These are phyloP conservation scores for Gobionotothen gibberifrons DNA, from an alignment of 2,797 vertebrate species.

Conservation along the genomic window DNA sequence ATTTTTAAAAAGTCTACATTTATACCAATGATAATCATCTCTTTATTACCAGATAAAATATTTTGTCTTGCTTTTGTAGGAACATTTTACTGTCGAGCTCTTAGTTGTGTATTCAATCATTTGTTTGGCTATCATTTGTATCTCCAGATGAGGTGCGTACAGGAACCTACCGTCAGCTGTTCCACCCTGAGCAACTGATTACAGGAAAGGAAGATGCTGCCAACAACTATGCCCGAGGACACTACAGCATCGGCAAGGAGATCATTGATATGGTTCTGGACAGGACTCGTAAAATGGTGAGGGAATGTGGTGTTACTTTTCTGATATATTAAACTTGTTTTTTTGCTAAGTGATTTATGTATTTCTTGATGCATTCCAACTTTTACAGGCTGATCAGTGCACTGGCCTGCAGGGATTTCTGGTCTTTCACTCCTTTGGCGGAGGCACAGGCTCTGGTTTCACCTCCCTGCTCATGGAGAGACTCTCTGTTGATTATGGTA, in stretches of 20 bases:
- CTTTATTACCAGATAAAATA: not conserved
- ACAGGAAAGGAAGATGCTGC: conserved; percentile 86
- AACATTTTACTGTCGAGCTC: not conserved
- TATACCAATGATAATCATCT: not conserved
- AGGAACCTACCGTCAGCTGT: conserved; percentile 80
- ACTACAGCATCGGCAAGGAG: conserved; percentile 86
- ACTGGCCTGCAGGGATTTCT: conserved; percentile 90
- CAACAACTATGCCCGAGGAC: conserved; percentile 85
- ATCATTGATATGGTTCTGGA: conserved; percentile 84
- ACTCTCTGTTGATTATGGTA: conserved; percentile 91
- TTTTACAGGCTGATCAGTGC: conserved; percentile 86
- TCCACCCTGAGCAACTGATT: conserved; percentile 85
- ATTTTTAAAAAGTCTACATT: not conserved
- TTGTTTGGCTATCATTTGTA: not conserved
- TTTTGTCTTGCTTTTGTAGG: not conserved
- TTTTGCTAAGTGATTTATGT: not conserved
- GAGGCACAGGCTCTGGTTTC: conserved; percentile 91
- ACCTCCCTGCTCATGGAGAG: conserved; percentile 92
- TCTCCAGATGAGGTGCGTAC: conserved; percentile 74
- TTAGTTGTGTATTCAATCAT: not conserved
- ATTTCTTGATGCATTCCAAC: not conserved
- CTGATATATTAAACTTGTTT: not conserved
- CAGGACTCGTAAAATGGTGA: conserved; percentile 84
- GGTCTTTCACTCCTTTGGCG: conserved; percentile 88
- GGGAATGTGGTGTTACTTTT: conserved; percentile 16